Evolutionary conservation across 2,888 invertebrate genomes (phyloP).

Genomic region (Neoaliturus tenellus): DNA sequence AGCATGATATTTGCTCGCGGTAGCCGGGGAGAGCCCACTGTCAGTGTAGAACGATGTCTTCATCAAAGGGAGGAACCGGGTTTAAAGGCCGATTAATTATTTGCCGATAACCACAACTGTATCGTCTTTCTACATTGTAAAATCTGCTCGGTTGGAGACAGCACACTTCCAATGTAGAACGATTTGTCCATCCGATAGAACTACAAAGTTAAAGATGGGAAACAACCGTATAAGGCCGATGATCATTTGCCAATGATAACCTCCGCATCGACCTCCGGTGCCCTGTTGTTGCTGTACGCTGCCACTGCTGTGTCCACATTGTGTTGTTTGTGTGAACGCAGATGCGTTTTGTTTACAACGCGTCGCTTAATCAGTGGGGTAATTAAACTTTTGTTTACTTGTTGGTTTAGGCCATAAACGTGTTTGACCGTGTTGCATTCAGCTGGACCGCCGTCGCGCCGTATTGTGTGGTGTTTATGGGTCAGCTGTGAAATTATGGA

Average conservation of each 20-base stretch:
- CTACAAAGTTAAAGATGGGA: no score
- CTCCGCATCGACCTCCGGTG: neutral
- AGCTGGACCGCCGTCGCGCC: no score
- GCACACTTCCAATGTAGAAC: no score
- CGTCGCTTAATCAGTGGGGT: constrained; percentile 9
- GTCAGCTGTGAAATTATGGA: no score
- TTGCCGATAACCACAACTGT: no score
- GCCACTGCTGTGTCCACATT: constrained; percentile 5
- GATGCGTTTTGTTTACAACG: constrained; percentile 30
- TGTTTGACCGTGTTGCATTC: neutral
- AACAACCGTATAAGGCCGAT: constrained; percentile 14
- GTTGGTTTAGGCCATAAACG: constrained; percentile 25
- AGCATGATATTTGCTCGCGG: no score
- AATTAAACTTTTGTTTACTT: constrained; percentile 42
- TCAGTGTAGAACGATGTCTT: neutral
- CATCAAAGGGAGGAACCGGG: neutral
- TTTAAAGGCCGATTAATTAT: neutral
- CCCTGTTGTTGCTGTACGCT: neutral
- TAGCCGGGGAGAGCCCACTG: neutral
- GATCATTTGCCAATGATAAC: neutral
- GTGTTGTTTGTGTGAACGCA: constrained; percentile 1
- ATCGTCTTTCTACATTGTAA: no score
- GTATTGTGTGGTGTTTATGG: neutral
- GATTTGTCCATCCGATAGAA: no score
- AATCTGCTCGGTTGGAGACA: no score